phyloP scores from a whole-genome alignment of 2,113 vertebrate species.

The human region DNA sequence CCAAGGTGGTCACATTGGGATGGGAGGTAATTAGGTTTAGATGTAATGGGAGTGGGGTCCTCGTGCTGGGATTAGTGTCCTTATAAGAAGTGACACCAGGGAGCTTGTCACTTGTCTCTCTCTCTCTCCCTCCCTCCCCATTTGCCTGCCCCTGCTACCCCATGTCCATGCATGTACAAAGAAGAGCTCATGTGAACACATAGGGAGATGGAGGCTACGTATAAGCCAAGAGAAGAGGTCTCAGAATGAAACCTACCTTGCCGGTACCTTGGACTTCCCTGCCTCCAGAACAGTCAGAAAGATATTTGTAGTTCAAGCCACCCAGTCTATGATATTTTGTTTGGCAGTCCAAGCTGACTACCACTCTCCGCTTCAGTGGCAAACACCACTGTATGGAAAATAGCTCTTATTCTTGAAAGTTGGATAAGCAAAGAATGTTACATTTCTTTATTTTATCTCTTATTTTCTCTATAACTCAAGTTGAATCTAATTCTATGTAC shows the following conservation, averaged over 20 bases:
- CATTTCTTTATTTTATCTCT: background rate
- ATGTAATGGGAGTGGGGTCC: background rate
- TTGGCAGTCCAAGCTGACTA: background rate
- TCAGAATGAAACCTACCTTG: background rate
- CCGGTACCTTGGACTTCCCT: background rate
- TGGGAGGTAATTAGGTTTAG: background rate
- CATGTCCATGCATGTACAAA: background rate
- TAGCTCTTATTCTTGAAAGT: background rate
- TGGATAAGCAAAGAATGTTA: background rate
- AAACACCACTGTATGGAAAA: background rate
- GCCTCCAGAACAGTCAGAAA: background rate
- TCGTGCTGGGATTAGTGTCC: background rate
- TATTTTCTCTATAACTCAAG: background rate
- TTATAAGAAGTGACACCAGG: background rate
- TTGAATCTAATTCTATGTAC: background rate
- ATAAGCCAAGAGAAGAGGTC: background rate
- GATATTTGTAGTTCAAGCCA: background rate
- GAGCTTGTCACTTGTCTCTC: background rate
- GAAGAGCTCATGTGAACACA: background rate
- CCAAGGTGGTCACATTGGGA: background rate
- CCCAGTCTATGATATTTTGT: background rate
- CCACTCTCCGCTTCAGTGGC: background rate
- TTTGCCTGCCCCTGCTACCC: too few relatives aligned
- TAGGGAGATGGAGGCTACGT: background rate
- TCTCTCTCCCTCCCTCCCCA: background rate